phyloP scores from a whole-genome alignment of 2,888 invertebrate genomes.

The Tenthredo livida region DNA sequence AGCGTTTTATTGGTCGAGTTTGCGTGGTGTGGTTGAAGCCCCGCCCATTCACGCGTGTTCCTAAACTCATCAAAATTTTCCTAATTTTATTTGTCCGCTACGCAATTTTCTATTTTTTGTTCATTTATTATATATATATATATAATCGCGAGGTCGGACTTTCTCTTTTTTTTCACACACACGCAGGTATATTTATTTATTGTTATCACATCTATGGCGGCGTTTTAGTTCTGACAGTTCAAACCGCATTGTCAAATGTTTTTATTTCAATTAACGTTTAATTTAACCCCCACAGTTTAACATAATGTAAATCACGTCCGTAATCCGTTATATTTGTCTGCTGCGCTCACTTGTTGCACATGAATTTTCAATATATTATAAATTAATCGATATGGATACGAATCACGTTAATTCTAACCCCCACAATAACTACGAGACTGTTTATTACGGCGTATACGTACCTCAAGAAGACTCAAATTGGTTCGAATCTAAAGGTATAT shows the following conservation, averaged over 20 bases:
- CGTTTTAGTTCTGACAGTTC: constrained; percentile 36
- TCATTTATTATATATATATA: background rate
- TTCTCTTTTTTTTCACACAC: background rate
- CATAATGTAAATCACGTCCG: background rate
- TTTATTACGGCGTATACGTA: constrained; percentile 70
- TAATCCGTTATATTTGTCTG: background rate
- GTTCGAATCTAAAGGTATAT: constrained; percentile 51
- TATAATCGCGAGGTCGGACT: background rate
- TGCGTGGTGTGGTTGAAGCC: constrained; percentile 65
- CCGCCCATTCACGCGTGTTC: constrained; percentile 63
- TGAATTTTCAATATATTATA: background rate
- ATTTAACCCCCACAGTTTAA: background rate
- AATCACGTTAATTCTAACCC: constrained; percentile 53
- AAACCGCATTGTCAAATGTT: constrained; percentile 21
- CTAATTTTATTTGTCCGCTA: background rate
- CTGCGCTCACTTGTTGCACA: background rate
- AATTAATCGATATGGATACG: constrained; percentile 31
- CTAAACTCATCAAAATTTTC: constrained; percentile 49
- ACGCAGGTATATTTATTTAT: background rate
- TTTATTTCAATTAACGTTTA: constrained; percentile 4
- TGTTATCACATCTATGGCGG: constrained; percentile 11
- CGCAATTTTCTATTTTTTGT: background rate
- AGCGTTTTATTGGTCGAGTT: constrained; percentile 59
- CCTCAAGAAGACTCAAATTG: constrained; percentile 61
- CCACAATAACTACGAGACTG: constrained; percentile 57